Evolutionary conservation across 2,797 vertebrate genomes (phyloP), one percentile per base, ranked within the genome.

Genomic region (Tinamus major): DNA sequence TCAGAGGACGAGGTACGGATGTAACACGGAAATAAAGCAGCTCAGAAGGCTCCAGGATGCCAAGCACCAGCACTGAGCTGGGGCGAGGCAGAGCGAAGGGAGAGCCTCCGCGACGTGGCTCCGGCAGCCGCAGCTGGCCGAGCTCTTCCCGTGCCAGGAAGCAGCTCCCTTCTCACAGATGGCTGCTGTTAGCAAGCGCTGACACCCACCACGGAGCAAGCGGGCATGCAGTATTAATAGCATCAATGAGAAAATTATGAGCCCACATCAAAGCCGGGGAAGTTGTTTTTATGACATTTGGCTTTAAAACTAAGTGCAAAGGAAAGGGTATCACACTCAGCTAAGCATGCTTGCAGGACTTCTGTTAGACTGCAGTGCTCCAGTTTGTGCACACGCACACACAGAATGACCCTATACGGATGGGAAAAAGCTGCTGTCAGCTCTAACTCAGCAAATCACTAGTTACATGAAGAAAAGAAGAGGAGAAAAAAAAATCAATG

Each of bases 181-280:
- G 42, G 64, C 89, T 95, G 91, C 85, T 88, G 91, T 17, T 84
- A 90, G 56, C 12, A 4, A 89, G 91, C 4, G 1, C 64, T 84
- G 91, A 91, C 93, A 94, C 76, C 92, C 90, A 89, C 72, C 85
- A 86, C 0, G 2, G 75, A 91, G 89, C 68, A 94, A 94, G 63
- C 23, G 64, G 82, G 85, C 82, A 88, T 82, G 80, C 85, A 95
- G 77, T 86, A 96, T 92, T 94, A 91, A 95, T 39, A 91, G 74
- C 67, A 88, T 10, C 85, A 82, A 67, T 48, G 77, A 91, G 89
- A 95, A 95, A 96, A 94, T 81, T 35, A 84, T 82, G 48, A 92
- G 48, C 82, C 53, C 74, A 93, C 85, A 92, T 92, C 74, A 94
- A 95, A 96, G 89, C 64, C 61, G 83, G 51, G 56, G 4, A 75